phyloP scores from a whole-genome alignment of 2,113 vertebrate genomes.

The Hipposideros armiger region DNA sequence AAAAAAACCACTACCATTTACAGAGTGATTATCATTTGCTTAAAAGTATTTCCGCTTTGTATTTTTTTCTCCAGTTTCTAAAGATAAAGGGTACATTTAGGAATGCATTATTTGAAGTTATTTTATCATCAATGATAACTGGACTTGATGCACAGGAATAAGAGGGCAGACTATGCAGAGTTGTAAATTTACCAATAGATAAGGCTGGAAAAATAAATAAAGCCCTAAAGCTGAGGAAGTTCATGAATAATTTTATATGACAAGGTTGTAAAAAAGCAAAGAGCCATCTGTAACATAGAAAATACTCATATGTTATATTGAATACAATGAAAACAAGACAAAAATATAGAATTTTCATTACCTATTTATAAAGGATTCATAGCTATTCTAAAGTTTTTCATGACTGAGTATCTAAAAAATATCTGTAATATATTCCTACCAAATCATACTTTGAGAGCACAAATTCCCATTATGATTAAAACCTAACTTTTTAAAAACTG shows the following conservation, averaged over 20 bases:
- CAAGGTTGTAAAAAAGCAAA: conserved; percentile 16
- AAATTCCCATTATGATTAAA: conserved; percentile 49
- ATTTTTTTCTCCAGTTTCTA: neutral
- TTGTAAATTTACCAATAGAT: conserved; percentile 11
- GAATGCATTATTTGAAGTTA: conserved; percentile 44
- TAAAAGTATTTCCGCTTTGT: conserved; percentile 12
- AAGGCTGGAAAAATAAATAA: neutral
- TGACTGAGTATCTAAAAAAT: conserved; percentile 29
- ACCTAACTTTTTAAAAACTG: conserved; percentile 10
- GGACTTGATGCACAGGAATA: neutral
- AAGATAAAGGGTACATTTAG: conserved; percentile 10
- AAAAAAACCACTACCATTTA: neutral
- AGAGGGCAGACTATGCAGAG: neutral
- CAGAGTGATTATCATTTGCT: neutral
- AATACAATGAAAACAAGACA: neutral
- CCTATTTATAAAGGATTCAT: conserved; percentile 38
- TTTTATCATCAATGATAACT: neutral
- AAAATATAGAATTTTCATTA: conserved; percentile 40
- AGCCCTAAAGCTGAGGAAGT: conserved; percentile 28
- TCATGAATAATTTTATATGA: neutral
- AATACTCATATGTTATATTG: neutral
- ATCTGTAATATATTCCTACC: neutral
- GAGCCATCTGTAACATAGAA: neutral
- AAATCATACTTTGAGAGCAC: conserved; percentile 20
- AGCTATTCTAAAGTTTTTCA: neutral